These are phyloP conservation scores for Gymnocheta viridis DNA, from an alignment of 2,888 invertebrate genomes.

Conservation along the genomic window DNA sequence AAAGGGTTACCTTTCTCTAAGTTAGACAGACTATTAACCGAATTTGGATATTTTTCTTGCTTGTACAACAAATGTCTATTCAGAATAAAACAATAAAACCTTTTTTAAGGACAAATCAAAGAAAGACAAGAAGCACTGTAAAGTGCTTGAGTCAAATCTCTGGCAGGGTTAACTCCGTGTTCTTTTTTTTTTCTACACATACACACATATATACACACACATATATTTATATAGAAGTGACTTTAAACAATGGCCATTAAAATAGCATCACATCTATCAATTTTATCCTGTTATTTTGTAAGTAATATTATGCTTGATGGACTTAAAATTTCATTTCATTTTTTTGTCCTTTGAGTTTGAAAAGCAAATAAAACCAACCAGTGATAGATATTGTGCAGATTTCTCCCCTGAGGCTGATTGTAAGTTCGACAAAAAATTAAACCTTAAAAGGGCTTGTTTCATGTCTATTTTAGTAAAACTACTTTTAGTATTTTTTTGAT, in stretches of 20 bases:
- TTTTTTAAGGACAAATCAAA: not conserved
- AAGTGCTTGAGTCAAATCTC: not conserved
- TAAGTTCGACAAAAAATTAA: slow-evolving; percentile 6
- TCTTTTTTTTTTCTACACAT: not conserved
- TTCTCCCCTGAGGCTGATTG: slow-evolving; percentile 52
- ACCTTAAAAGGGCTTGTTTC: slow-evolving; percentile 33
- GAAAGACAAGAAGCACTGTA: not conserved
- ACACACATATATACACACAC: not conserved
- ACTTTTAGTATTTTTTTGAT: slow-evolving; percentile 9
- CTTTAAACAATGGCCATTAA: slow-evolving; percentile 41
- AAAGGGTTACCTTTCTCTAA: slow-evolving; percentile 16
- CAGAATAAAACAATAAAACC: not conserved
- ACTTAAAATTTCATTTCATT: slow-evolving; percentile 37
- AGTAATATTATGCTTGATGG: slow-evolving; percentile 52
- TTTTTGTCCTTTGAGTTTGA: slow-evolving; percentile 1
- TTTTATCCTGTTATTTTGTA: slow-evolving; percentile 42
- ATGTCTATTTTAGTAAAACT: slow-evolving; percentile 37
- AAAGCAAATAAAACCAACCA: slow-evolving; percentile 44
- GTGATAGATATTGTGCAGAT: slow-evolving; percentile 61
- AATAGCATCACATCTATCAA: slow-evolving; percentile 61
- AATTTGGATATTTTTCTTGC: no score
- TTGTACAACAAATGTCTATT: not conserved
- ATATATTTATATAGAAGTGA: slow-evolving; percentile 5
- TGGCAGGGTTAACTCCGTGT: slow-evolving; percentile 2
- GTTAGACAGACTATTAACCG: not conserved